Evolutionary conservation across 2,888 invertebrate genomes (phyloP).

Genomic region (Sarcophaga rosellei): DNA sequence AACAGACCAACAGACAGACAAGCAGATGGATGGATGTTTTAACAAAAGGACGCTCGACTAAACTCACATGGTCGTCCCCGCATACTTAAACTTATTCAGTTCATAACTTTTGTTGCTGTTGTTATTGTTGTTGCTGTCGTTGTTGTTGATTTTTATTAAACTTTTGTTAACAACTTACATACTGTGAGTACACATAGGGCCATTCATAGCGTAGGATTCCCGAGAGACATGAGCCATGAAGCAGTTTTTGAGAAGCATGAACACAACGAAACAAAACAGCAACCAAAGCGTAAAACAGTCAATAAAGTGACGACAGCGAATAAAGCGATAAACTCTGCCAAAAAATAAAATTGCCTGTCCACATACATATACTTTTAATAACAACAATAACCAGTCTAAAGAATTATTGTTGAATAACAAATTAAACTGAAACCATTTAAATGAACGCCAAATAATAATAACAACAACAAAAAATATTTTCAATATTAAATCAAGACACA

Average conservation of each 20-base stretch:
- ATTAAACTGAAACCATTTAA: constrained; percentile 64
- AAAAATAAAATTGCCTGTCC: not conserved
- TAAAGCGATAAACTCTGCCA: constrained; percentile 61
- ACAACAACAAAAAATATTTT: constrained; percentile 5
- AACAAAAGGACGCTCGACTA: not conserved
- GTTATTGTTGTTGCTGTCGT: not conserved
- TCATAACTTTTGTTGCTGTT: constrained; percentile 49
- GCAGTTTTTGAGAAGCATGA: constrained; percentile 50
- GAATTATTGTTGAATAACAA: constrained; percentile 59
- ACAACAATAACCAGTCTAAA: constrained; percentile 39
- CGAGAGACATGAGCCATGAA: not conserved
- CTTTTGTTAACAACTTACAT: constrained; percentile 8
- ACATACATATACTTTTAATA: not conserved
- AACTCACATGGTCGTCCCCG: constrained; percentile 13
- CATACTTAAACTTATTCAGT: constrained; percentile 42
- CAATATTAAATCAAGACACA: constrained; percentile 66
- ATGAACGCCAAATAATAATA: constrained; percentile 20
- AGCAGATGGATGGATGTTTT: constrained; percentile 10
- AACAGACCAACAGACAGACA: constrained; percentile 8
- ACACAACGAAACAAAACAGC: constrained; percentile 38
- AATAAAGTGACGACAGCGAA: constrained; percentile 65
- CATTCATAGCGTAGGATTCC: constrained; percentile 12
- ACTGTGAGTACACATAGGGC: not conserved
- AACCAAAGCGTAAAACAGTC: constrained; percentile 59
- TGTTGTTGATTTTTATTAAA: constrained; percentile 30